Conservation (phyloP, 1,140 invertebrate species). For the Capitella teleta region DNA sequence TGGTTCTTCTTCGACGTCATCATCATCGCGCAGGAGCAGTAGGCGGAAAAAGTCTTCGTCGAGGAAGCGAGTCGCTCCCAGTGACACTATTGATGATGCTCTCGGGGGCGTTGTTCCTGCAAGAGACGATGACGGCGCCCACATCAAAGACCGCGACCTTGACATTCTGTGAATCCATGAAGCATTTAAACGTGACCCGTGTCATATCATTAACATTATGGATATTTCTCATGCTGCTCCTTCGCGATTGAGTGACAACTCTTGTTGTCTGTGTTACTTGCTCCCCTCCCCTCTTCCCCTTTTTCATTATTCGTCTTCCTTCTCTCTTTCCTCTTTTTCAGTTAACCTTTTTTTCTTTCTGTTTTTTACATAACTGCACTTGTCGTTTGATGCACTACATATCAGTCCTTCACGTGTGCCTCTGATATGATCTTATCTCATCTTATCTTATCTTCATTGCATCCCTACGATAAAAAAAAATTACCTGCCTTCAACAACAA, state of each 20-base stretch:
- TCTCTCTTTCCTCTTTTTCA: neutral
- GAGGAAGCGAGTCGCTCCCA: neutral
- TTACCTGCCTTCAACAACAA: no score
- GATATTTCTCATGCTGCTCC: neutral
- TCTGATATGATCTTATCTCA: no score
- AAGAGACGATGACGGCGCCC: conserved; percentile 20
- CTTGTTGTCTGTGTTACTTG: neutral
- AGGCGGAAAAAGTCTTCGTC: neutral
- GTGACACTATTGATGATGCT: neutral
- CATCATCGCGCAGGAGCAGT: neutral
- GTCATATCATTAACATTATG: neutral
- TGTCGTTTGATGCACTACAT: no score
- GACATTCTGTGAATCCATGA: conserved; percentile 26
- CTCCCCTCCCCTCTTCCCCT: neutral
- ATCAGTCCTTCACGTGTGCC: no score
- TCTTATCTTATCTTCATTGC: no score
- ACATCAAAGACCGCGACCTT: conserved; percentile 28
- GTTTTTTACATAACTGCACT: no score
- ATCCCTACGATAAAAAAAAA: no score
- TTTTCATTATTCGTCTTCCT: neutral
- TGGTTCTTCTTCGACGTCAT: neutral
- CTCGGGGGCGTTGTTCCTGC: neutral
- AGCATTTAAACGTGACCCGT: neutral
- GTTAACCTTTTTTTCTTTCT: no score
- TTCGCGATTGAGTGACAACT: neutral